Conservation (phyloP, 2,113 vertebrate genomes). For the Amblyornis subalaris region DNA sequence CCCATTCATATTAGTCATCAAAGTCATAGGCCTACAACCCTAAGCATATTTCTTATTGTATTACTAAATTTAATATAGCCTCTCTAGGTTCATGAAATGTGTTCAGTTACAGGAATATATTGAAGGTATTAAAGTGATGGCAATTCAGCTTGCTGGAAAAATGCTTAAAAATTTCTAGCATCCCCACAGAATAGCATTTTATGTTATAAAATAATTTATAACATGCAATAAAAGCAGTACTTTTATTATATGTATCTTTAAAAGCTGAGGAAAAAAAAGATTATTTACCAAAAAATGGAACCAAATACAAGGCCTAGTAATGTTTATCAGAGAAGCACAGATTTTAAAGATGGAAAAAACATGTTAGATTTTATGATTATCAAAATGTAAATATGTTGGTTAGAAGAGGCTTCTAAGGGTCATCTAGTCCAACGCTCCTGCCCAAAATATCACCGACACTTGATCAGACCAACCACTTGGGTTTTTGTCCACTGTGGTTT, state of each 20-base stretch:
- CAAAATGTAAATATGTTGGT: rapidly evolving
- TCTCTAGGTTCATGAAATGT: not conserved
- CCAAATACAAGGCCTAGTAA: not conserved
- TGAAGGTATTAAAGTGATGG: not conserved
- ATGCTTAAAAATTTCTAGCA: not conserved
- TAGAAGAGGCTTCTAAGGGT: not conserved
- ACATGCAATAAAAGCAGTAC: not conserved
- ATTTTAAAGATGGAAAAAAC: not conserved
- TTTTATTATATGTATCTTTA: not conserved
- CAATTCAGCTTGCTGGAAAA: not conserved
- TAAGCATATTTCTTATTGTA: not conserved
- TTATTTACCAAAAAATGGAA: not conserved
- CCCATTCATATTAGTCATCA: not conserved
- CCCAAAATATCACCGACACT: not conserved
- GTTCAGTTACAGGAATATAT: not conserved
- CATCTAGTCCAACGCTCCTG: not conserved
- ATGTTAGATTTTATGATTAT: not conserved
- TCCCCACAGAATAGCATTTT: not conserved
- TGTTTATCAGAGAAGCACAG: not conserved
- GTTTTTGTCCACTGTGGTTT: not conserved
- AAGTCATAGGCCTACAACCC: not conserved
- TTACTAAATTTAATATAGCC: not conserved
- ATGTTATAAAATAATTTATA: conserved; percentile 16
- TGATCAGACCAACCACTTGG: not conserved
- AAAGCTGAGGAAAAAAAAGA: not conserved